phyloP scores from a whole-genome alignment of 2,797 vertebrate genomes.

The Cyclura pinguis region DNA sequence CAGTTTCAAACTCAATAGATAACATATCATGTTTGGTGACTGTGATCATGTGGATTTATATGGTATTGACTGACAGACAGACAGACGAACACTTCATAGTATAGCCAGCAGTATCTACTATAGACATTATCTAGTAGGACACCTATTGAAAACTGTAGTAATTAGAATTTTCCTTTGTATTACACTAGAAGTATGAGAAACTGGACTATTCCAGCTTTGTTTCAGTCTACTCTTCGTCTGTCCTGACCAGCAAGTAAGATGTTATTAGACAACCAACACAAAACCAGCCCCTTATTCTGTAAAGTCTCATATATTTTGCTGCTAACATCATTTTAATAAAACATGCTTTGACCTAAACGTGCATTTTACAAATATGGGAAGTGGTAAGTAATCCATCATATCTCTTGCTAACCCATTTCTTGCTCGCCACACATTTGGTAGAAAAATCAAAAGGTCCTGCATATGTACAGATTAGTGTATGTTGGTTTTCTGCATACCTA shows the following conservation, averaged over 20 bases:
- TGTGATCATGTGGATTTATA: too few species aligned
- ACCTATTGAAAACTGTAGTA: not conserved
- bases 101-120: not conserved
- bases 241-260: not conserved
- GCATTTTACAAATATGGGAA: too few species aligned
- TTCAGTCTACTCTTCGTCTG: not conserved
- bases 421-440: too few species aligned
- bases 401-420: too few species aligned
- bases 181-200: not conserved
- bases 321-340: not conserved
- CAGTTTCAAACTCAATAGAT: too few species aligned
- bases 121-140: too few species aligned
- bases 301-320: not conserved
- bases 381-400: too few species aligned
- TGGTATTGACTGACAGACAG: too few species aligned
- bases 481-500: too few species aligned
- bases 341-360: not conserved
- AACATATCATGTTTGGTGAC: too few species aligned
- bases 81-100: not conserved
- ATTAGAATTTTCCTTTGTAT: not conserved
- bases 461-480: too few species aligned
- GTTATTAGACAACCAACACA: not conserved
- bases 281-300: not conserved
- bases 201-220: not conserved
- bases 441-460: too few species aligned